Evolutionary conservation across 2,797 vertebrate genomes (phyloP), one percentile per base, ranked within the genome.

Genomic region (Syncerus caffer): DNA sequence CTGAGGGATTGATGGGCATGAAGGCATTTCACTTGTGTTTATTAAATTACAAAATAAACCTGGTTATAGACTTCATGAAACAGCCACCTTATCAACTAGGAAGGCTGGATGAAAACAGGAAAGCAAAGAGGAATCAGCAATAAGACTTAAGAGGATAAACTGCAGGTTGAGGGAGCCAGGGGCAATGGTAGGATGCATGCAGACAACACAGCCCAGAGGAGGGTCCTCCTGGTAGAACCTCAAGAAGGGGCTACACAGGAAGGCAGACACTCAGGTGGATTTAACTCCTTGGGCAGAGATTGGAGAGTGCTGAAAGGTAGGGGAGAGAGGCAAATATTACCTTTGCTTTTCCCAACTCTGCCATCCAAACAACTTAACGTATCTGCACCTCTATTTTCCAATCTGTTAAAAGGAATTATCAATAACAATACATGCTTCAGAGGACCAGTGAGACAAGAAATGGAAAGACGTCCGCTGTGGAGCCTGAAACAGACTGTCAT

Each of bases 381-480:
- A 55, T 10, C 87, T 50, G 42, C 50, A 55, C 42, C 8, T 90
- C 50, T 60, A 34, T 67, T 51, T 93, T 76, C 62, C 11, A 50
- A 4, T 29, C n/a, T 82, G 45, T 76, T 90, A 27, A 45, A 64
- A 88, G 53, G 85, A 47, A 79, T 25, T 3, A 74, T 25, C 11
- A n/a, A 12, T 25, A 45, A 15, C 19, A 19, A 11, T 45, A 53
- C 5, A 29, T 34, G 64, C 17, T 85, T 60, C 12, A 23, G 34
- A 88, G 31, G 47, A 55, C 14, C 27, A 3, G 14, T 0, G 25
- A 47, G 71, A 71, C 34, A 50, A 64, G 92, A 27, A 23, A 27
- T 3, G 14, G 27, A 6, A 64, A 3, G n/a, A 29, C 0, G 3
- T 21, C 60, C 2, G 2, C 29, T 1, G 14, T 0, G 25, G 58